Base-by-base conservation (phyloP, 1,140 invertebrate genomes). In the Archivesica marissinica region DNA sequence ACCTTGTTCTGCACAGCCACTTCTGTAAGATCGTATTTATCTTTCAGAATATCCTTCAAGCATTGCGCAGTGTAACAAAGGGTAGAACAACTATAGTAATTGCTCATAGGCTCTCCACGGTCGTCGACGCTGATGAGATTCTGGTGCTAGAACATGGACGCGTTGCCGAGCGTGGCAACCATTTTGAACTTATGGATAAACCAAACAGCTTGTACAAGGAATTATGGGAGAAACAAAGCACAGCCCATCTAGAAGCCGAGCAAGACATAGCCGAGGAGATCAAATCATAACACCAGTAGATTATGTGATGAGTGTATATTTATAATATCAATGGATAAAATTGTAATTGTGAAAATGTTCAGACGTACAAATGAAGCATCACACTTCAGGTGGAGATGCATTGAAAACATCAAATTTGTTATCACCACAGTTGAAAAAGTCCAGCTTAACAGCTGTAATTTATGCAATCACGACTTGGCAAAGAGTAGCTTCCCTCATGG, bases 51-150 rank as follows among this genome's bases (percentile, higher is more conserved):
- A 99, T 99, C 86, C 95, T 99, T 68, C 96, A 96, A 92, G 98
- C 99, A 0, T 92, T 99, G 56, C 95, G 96, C 75, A 95, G 96
- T 88, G 98, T 98, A 2, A 98, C 98, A 0, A 93, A 95, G 59
- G 97, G 97, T 6, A 96, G 97, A 75, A 99, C 99, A 0, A 98
- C 98, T 0, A 98, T 99, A 85, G 98, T 98, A 88, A 99, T 99
- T 88, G 99, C 99, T 64, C 99, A 99, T 94, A 95, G 99, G 50
- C 95, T 99, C 2, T 98, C 98, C 9, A 99, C 99, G 0, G 97
- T 99, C 0, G 97, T 98, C 89, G 98, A 99, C 94, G 98, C 98
- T 0, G 98, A 99, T 94, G 96, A 99, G 94, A 99, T 99, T 93
- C 95, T 99, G 28, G 98, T 99, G 2, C 93, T 99, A 77, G 96